These are phyloP conservation scores for Caranx ignobilis DNA, from an alignment of 2,113 vertebrate genomes.

Conservation along the genomic window DNA sequence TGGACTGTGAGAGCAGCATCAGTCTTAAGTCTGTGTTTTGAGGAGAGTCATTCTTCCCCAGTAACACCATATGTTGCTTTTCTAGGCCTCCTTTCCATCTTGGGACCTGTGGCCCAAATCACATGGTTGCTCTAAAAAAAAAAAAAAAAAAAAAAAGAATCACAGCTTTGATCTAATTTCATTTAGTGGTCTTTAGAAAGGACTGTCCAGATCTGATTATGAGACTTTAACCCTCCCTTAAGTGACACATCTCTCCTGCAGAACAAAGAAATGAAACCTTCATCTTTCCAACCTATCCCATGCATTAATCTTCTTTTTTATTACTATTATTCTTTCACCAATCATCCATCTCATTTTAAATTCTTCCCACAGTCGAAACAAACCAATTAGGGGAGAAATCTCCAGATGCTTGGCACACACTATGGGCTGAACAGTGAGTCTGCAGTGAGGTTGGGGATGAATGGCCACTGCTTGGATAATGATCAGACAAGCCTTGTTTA, in stretches of 20 bases:
- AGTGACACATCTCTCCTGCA: neutral
- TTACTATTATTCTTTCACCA: neutral
- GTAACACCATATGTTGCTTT: conserved; percentile 48
- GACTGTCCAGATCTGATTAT: conserved; percentile 10
- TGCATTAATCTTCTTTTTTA: neutral
- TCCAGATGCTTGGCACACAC: conserved; percentile 16
- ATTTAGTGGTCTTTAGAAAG: conserved; percentile 11
- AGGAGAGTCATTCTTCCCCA: conserved; percentile 31
- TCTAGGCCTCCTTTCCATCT: conserved; percentile 59
- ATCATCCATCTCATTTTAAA: neutral
- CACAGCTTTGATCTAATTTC: conserved; percentile 48
- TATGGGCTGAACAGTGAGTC: conserved; percentile 20
- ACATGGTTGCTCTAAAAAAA: conserved; percentile 46
- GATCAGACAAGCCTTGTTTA: conserved; percentile 48
- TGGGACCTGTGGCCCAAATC: conserved; percentile 68
- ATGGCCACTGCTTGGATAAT: conserved; percentile 36
- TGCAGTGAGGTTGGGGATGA: conserved; percentile 17
- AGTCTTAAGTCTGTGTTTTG: conserved; percentile 34
- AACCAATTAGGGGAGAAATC: conserved; percentile 49
- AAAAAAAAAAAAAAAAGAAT: conserved; percentile 34
- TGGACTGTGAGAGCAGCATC: conserved; percentile 10
- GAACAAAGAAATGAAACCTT: neutral
- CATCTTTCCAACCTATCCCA: neutral
- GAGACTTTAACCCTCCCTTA: neutral
- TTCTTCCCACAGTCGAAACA: conserved; percentile 11